Evolutionary conservation across 2,888 invertebrate species (phyloP).

Genomic region (Boloria selene): DNA sequence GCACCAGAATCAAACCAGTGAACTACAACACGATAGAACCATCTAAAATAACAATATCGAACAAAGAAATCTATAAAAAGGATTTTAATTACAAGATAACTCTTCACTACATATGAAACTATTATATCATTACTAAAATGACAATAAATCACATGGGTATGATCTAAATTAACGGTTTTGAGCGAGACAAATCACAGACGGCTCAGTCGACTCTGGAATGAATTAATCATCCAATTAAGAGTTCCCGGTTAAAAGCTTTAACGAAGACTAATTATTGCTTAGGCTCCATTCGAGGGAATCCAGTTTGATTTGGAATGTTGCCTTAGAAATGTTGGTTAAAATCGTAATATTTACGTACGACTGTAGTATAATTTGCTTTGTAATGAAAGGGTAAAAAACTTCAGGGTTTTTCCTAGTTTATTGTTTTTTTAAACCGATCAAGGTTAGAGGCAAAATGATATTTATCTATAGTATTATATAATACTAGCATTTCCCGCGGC

Average conservation of each 20-base stretch:
- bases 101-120: neutral
- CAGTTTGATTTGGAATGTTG: neutral
- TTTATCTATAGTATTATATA: too few species aligned
- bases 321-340: neutral
- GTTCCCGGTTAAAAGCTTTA: constrained; percentile 41
- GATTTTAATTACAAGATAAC: too few species aligned
- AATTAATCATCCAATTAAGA: constrained; percentile 45
- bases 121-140: neutral
- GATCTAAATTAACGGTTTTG: constrained; percentile 28
- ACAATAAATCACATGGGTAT: constrained; percentile 14
- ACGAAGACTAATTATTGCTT: constrained; percentile 40
- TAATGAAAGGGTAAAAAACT: too few species aligned
- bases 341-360: neutral
- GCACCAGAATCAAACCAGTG: too few species aligned
- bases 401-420: too few species aligned
- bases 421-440: too few species aligned
- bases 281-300: constrained; percentile 15
- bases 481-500: too few species aligned
- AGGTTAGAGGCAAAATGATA: too few species aligned
- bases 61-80: neutral
- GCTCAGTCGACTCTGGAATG: constrained; percentile 32
- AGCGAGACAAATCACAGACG: constrained; percentile 34
- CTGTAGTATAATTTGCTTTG: neutral
- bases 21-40: too few species aligned
- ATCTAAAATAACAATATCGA: neutral